A percentile compares a stretch with the other conserved stretches of the same genome.
Evolutionary conservation across 2,113 vertebrate genomes (phyloP).

Genomic region (Ceyx cyanopectus): DNA sequence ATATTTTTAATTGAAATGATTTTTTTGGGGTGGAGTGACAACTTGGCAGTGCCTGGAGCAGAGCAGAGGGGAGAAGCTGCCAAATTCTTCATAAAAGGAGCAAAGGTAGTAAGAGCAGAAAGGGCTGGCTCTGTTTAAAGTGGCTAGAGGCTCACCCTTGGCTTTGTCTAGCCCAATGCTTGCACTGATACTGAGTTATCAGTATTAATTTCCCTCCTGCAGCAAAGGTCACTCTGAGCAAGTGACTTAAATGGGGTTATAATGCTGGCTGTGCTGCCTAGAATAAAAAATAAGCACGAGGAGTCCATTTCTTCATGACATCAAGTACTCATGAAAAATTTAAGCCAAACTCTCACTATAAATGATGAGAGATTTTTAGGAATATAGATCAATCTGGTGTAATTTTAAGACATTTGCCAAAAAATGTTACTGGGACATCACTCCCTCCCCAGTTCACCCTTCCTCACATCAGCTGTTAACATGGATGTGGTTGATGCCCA

Average conservation of each 20-base stretch:
- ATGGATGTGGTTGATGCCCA: neutral
- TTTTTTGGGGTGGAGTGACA: constrained; percentile 18
- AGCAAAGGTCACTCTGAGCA: neutral
- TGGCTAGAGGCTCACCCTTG: neutral
- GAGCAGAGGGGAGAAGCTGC: neutral
- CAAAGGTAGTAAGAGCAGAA: neutral
- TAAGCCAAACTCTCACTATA: neutral
- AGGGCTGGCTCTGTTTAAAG: neutral
- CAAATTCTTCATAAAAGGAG: neutral
- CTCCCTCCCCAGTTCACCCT: fast-evolving
- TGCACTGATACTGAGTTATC: neutral
- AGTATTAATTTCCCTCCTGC: neutral
- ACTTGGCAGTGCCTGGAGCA: neutral
- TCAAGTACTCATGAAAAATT: constrained; percentile 5
- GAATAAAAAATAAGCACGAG: too few relatives aligned
- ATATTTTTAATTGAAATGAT: neutral
- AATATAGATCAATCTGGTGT: neutral
- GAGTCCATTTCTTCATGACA: neutral
- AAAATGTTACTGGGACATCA: neutral
- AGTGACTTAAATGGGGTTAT: neutral
- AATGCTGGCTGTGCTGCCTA: neutral
- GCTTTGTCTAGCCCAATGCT: neutral
- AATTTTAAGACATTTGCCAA: neutral
- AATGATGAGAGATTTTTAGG: neutral
- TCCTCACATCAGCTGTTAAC: neutral